Conservation (phyloP, 2,797 vertebrate species). For the Antrozous pallidus region DNA sequence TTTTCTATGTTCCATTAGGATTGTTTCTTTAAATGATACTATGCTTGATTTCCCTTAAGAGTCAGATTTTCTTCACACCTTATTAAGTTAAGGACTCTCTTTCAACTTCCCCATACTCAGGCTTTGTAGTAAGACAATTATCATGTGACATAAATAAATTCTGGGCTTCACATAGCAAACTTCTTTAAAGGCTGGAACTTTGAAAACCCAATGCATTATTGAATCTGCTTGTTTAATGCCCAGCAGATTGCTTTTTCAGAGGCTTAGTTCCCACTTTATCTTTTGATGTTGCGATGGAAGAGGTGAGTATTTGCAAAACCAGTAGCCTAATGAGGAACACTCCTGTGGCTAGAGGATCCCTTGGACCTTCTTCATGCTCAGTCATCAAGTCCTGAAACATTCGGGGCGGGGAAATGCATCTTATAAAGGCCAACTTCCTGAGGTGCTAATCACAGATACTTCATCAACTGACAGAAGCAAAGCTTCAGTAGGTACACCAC, state of each 20-base stretch:
- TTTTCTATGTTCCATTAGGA: not conserved
- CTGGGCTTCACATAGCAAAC: slow-evolving; percentile 29
- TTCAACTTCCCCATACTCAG: not conserved
- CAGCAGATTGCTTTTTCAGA: slow-evolving; percentile 70
- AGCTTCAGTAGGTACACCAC: slow-evolving; percentile 80
- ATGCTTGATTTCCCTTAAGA: not conserved
- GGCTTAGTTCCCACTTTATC: slow-evolving; percentile 65
- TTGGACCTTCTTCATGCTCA: slow-evolving; percentile 70
- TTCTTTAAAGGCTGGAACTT: slow-evolving; percentile 47
- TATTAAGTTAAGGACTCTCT: not conserved
- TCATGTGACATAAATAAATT: not conserved
- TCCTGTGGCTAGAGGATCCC: slow-evolving; percentile 60
- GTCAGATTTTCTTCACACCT: not conserved
- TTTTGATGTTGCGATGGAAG: slow-evolving; percentile 78
- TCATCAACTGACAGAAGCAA: slow-evolving; percentile 85
- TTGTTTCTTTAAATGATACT: not conserved
- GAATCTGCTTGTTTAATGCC: slow-evolving; percentile 79
- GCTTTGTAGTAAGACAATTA: not conserved
- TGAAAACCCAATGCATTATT: slow-evolving; percentile 72
- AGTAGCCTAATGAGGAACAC: slow-evolving; percentile 79
- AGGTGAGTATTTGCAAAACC: slow-evolving; percentile 73
- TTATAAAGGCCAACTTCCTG: slow-evolving; percentile 81
- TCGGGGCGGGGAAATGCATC: slow-evolving; percentile 73
- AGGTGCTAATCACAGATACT: slow-evolving; percentile 83
- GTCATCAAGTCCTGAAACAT: slow-evolving; percentile 73